A percentile compares a stretch with the other conserved stretches of the same genome.
Evolutionary conservation across 2,113 vertebrate genomes (phyloP).

Genomic region (Accipiter cooperii): DNA sequence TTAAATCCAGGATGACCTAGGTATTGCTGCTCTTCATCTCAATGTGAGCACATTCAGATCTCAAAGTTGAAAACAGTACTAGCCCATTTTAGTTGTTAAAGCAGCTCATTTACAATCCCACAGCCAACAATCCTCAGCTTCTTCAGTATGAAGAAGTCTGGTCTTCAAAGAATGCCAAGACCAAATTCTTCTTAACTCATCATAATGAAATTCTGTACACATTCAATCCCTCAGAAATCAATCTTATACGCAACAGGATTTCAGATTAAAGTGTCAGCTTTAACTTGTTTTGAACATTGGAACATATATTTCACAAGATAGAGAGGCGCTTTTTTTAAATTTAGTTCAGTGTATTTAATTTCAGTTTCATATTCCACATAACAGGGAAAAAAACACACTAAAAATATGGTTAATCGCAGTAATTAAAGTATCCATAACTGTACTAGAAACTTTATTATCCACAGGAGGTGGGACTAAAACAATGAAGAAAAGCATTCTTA

Average conservation of each 20-base stretch:
- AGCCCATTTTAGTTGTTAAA: background rate
- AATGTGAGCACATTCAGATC: background rate
- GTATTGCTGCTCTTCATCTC: background rate
- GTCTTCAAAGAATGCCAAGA: background rate
- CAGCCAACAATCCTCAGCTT: background rate
- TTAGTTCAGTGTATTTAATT: background rate
- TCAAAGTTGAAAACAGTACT: background rate
- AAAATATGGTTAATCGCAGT: background rate
- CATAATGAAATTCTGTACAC: background rate
- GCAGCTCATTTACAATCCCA: background rate
- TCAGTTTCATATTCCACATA: background rate
- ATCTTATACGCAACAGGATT: background rate
- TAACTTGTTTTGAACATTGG: background rate
- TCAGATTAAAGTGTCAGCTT: background rate
- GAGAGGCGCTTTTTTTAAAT: background rate
- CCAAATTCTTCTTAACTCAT: background rate
- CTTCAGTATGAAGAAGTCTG: background rate
- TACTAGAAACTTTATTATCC: background rate
- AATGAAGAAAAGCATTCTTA: background rate
- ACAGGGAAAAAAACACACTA: fast-evolving
- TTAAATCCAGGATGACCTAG: background rate
- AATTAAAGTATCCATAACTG: background rate
- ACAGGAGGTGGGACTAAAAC: background rate
- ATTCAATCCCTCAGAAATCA: background rate
- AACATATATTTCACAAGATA: background rate